Percentiles rank a stretch among this genome's conserved stretches.
Conservation (phyloP, 2,888 invertebrate species). For the Parnassius apollo region DNA sequence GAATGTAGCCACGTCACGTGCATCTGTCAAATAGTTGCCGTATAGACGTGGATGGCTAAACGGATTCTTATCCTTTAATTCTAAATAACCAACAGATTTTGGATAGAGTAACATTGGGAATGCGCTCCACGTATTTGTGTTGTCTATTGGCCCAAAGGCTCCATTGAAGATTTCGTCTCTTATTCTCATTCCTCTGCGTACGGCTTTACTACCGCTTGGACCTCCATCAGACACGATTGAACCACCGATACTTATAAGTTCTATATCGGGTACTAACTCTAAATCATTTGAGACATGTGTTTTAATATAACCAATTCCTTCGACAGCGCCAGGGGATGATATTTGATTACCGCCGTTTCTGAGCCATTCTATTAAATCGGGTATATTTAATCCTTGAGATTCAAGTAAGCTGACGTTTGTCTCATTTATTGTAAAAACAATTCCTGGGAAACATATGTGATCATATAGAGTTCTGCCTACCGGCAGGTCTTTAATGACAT, state of each 20-base stretch:
- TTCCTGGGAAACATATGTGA: constrained; percentile 79
- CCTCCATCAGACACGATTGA: constrained; percentile 83
- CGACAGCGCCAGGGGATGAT: constrained; percentile 83
- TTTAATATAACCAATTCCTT: constrained; percentile 84
- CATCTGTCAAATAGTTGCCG: constrained; percentile 88
- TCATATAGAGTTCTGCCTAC: constrained; percentile 85
- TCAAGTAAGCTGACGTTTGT: constrained; percentile 61
- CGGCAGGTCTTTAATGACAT: constrained; percentile 83
- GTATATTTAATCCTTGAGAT: constrained; percentile 39
- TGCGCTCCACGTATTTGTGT: constrained; percentile 81
- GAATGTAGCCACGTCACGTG: constrained; percentile 80
- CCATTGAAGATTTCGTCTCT: constrained; percentile 77
- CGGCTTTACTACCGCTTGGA: constrained; percentile 56
- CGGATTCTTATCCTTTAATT: constrained; percentile 86
- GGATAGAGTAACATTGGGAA: constrained; percentile 88
- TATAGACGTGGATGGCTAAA: constrained; percentile 88
- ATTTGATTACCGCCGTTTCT: constrained; percentile 66
- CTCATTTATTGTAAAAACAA: constrained; percentile 63
- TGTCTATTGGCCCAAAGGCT: constrained; percentile 79
- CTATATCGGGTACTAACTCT: constrained; percentile 84
- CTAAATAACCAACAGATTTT: constrained; percentile 85
- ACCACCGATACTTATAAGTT: constrained; percentile 83
- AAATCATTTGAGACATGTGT: constrained; percentile 79
- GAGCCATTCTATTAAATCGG: constrained; percentile 51
- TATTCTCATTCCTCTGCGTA: constrained; percentile 80